Evolutionary conservation across 2,888 invertebrate genomes (phyloP).

Genomic region (Craniophora ligustri): DNA sequence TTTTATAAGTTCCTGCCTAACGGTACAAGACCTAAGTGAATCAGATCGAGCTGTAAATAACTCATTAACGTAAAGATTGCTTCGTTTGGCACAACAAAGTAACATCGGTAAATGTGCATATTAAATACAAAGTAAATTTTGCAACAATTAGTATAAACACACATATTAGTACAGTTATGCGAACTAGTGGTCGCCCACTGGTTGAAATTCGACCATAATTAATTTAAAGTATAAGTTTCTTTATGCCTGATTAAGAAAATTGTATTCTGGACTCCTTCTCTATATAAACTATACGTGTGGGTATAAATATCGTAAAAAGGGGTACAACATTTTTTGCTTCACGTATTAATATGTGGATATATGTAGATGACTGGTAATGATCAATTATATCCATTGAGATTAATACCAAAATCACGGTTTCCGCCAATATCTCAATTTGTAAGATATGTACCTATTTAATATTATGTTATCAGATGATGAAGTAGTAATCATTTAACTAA

Average conservation of each 20-base stretch:
- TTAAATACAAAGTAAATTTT: conserved; percentile 32
- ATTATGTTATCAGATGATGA: neutral
- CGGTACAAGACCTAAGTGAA: conserved; percentile 51
- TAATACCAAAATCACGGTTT: neutral
- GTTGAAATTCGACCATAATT: too few species aligned
- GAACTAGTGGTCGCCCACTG: too few species aligned
- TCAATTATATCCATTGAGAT: neutral
- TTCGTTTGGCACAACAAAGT: conserved; percentile 57
- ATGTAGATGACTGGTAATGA: too few species aligned
- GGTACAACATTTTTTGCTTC: too few species aligned
- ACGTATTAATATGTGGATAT: too few species aligned
- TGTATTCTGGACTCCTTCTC: too few species aligned
- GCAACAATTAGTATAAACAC: conserved; percentile 12
- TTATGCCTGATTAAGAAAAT: too few species aligned
- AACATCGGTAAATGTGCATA: conserved; percentile 59
- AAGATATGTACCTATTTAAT: too few species aligned
- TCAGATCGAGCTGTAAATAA: conserved; percentile 52
- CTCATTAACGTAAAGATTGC: conserved; percentile 51
- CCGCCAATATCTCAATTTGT: too few species aligned
- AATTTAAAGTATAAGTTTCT: too few species aligned
- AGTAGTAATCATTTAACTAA: neutral
- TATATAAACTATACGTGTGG: too few species aligned
- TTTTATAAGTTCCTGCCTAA: conserved; percentile 38
- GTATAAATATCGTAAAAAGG: too few species aligned
- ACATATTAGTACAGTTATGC: neutral